Conservation (phyloP, 2,888 invertebrate genomes). For the Lochmaea crataegi region DNA sequence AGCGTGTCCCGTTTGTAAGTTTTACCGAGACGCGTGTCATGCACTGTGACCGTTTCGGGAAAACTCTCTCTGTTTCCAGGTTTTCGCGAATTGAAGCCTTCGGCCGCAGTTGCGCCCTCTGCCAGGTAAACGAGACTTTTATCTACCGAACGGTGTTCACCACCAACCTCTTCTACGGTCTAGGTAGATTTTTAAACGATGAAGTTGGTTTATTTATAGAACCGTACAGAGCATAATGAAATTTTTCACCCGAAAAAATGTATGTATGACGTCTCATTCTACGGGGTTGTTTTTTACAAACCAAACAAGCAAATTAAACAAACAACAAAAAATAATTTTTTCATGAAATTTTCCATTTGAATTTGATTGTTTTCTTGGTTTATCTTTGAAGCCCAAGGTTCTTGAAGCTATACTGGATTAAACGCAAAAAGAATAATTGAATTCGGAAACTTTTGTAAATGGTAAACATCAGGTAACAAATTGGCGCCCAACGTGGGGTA, state of each 20-base stretch:
- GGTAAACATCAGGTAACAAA: too few relatives aligned
- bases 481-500: too few relatives aligned
- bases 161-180: conserved; percentile 28
- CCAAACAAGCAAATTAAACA: too few relatives aligned
- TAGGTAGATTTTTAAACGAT: conserved; percentile 39
- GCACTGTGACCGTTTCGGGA: conserved; percentile 48
- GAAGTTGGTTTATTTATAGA: conserved; percentile 41
- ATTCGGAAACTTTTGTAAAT: too few relatives aligned
- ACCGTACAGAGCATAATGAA: conserved; percentile 27
- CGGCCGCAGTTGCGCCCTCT: conserved; percentile 51
- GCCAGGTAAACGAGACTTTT: conserved; percentile 32
- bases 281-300: too few relatives aligned
- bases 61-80: conserved; percentile 46
- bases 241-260: conserved; percentile 18
- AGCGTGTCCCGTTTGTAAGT: conserved; percentile 31
- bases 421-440: too few relatives aligned
- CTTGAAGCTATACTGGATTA: too few relatives aligned
- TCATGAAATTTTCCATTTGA: too few relatives aligned
- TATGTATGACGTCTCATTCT: background rate
- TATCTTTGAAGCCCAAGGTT: too few relatives aligned
- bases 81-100: conserved; percentile 52
- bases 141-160: conserved; percentile 19
- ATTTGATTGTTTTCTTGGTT: too few relatives aligned
- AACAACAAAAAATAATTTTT: too few relatives aligned
- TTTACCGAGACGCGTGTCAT: conserved; percentile 48